Base-by-base conservation (phyloP, 2,888 invertebrate genomes). In the Patella pellucida region DNA sequence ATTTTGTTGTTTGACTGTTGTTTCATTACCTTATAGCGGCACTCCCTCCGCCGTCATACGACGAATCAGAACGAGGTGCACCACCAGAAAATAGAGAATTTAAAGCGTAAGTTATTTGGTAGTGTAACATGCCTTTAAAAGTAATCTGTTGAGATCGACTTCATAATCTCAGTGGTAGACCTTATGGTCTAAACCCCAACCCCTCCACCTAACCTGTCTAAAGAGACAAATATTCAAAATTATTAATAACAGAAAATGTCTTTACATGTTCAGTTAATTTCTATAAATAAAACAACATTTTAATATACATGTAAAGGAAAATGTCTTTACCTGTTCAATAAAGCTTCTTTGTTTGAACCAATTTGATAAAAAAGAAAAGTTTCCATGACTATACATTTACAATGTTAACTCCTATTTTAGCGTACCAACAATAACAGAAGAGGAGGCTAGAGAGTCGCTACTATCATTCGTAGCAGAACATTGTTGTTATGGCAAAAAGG, bases 401-500 rank as follows among this genome's bases (percentile, higher is more conserved):
- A 14, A 2, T 15, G 54, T n/a, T 56, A 52, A 68, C 69, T 41
- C 9, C 41, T 41, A 9, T 74, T 72, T 14, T 76, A 90, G 90
- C 15, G 81, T 85, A n/a, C 88, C 90, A 7, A 79, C 85, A 19
- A 86, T 92, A 50, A 87, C 87, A 16, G 92, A 92, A 80, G 87
- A 91, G 68, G 89, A 91, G 74, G 92, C 92, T 0, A 85, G 92
- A 74, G 87, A 91, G 54, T 92, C 92, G 0, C 86, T 93, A 31
- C 80, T 91, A 52, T 83, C 88, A 19, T 89, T 90, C 83, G 92
- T 92, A n/a, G 88, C 90, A 50, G 88, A 91, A 69, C 89, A 92
- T 82, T 92, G 92, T 82, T 93, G 93, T 85, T 93, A 92, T 89
- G 92, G 92, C 15, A 90, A 87, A 73, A 88, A 89, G 11, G 91